These are phyloP conservation scores for Proisotoma minuta DNA, from an alignment of 2,888 invertebrate genomes.

Conservation along the genomic window DNA sequence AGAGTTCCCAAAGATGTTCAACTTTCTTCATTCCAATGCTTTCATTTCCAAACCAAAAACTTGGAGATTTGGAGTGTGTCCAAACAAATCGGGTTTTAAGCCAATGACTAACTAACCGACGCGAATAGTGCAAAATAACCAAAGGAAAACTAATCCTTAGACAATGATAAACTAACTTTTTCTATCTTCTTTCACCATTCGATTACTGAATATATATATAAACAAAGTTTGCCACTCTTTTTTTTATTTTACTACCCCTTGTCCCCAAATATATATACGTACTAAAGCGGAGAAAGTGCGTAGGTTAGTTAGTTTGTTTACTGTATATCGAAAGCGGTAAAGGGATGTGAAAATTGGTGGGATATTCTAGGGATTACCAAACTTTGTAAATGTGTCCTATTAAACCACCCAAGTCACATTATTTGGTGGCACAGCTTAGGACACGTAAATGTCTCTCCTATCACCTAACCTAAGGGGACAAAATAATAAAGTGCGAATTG, in stretches of 20 bases:
- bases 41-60: background rate
- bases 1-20: background rate
- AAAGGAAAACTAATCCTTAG: constrained; percentile 41
- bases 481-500: background rate
- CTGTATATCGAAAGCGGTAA: no score
- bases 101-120: constrained; percentile 8
- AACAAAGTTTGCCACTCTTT: constrained; percentile 1
- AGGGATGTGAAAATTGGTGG: constrained; percentile 45
- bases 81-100: constrained; percentile 46
- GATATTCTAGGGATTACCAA: constrained; percentile 47
- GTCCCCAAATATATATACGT: no score
- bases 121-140: background rate
- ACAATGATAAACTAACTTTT: constrained; percentile 41
- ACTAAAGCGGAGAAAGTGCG: no score
- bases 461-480: background rate
- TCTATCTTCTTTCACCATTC: background rate
- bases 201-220: background rate
- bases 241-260: no score
- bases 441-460: no score
- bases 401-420: constrained; percentile 25
- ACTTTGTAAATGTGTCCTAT: constrained; percentile 46
- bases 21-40: background rate
- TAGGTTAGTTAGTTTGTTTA: no score
- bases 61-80: constrained; percentile 6
- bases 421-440: no score